Base-by-base conservation (phyloP, 2,888 invertebrate species). In the Spodoptera littoralis region DNA sequence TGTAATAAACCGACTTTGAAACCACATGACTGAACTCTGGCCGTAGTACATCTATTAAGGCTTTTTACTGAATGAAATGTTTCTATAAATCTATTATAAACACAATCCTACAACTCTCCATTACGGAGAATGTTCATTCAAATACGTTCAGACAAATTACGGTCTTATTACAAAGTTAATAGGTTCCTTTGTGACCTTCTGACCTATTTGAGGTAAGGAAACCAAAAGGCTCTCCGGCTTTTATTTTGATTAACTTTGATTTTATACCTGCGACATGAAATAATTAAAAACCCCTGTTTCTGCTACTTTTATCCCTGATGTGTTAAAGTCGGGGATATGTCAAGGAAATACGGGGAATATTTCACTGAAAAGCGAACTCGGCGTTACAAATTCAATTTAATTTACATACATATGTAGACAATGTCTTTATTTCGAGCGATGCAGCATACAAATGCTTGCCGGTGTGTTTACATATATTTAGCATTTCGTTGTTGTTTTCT, bases 101-200 rank as follows among this genome's bases (percentile, higher is more conserved):
- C 30, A 70, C 46, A 47, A 41, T 22, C 62, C 36, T 41, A 70
- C 43, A 47, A 47, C 27, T 70, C 36, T 11, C 42, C 27, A 48
- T 52, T 45, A 70, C 36, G 42, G 22, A 11, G 43, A 53, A 41
- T 58, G 65, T 57, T 50, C 65, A 65, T 70, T 70, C 36, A 65
- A 65, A 70, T 65, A 53, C 47, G 48, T 56, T 53, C 49, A 60
- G 55, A 72, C 72, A 60, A 72, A 70, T 70, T 47, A 61, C 67
- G 67, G 55, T 60, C 52, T 60, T 60, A 60, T 70, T 60, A 60
- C 67, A 51, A 57, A 72, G 56, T 61, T 66, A 60, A 60, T 60
- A 66, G 49, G 60, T 50, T 57, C 52, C 43, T 56, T 56, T 55
- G 60, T 54, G 71, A 70, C 55, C 65, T 52, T 70, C n/a, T 46